Evolutionary conservation across 2,888 invertebrate species (phyloP).

Genomic region (Chrysolina haemoptera): DNA sequence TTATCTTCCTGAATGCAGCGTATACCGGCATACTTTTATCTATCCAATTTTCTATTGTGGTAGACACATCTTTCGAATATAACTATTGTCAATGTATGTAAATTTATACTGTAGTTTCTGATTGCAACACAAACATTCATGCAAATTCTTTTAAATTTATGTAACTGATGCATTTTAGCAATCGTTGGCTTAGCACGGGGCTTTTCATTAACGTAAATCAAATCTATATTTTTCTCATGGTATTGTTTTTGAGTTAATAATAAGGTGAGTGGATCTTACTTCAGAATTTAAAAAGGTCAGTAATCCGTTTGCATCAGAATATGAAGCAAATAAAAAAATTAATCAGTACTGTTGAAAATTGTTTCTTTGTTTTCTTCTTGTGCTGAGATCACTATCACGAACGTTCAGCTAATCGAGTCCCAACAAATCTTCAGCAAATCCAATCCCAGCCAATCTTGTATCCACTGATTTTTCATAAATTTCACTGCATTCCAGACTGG

Average conservation of each 20-base stretch:
- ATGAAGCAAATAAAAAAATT: too few relatives aligned
- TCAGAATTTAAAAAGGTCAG: neutral
- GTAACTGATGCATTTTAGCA: neutral
- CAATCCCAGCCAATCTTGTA: too few relatives aligned
- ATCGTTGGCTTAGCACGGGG: neutral
- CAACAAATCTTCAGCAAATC: too few relatives aligned
- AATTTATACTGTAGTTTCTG: conserved; percentile 11
- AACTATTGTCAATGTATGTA: conserved; percentile 7
- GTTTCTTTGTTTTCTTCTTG: neutral
- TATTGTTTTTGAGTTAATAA: neutral
- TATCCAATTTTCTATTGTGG: conserved; percentile 4
- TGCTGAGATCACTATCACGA: neutral
- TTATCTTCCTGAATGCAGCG: conserved; percentile 15
- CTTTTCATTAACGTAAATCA: neutral
- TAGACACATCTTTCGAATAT: neutral
- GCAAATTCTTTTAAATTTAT: conserved; percentile 2
- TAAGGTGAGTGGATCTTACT: neutral
- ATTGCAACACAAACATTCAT: conserved; percentile 3
- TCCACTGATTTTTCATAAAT: too few relatives aligned
- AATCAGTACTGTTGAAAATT: too few relatives aligned
- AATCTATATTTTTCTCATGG: neutral
- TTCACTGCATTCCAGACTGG: too few relatives aligned
- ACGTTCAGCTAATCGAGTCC: too few relatives aligned
- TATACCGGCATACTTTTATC: conserved; percentile 14
- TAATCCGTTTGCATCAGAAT: neutral